phyloP scores from a whole-genome alignment of 2,797 vertebrate genomes.

The Anableps anableps region DNA sequence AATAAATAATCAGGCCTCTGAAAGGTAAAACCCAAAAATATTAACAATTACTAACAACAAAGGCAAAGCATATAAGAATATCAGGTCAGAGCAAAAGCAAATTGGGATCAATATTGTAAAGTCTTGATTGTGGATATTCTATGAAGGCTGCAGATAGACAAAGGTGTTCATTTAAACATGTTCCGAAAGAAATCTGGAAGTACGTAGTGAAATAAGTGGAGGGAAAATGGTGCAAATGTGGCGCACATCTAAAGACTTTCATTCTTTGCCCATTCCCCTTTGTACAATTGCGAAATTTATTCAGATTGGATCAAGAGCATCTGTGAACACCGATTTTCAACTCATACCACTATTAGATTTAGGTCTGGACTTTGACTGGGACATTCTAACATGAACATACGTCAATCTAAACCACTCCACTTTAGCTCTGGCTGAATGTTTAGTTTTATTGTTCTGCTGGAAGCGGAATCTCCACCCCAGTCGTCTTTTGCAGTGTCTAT shows the following conservation, averaged over 20 bases:
- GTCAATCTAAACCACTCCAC: not conserved
- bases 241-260: not conserved
- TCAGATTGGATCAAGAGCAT: not conserved
- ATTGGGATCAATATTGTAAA: not conserved
- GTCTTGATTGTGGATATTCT: not conserved
- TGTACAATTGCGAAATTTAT: not conserved
- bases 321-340: not conserved
- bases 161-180: not conserved
- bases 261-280: not conserved
- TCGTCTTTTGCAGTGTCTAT: not conserved
- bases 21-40: slow-evolving; percentile 45
- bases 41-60: slow-evolving; percentile 13
- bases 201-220: not conserved
- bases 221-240: not conserved
- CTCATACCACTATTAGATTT: not conserved
- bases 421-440: too few relatives aligned
- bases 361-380: not conserved
- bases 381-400: not conserved
- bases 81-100: slow-evolving; percentile 16
- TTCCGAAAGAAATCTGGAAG: not conserved
- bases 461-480: not conserved
- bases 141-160: not conserved
- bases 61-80: slow-evolving; percentile 25
- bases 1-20: slow-evolving; percentile 55
- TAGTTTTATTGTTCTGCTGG: not conserved